A percentile compares a stretch with the other conserved stretches of the same genome.
Evolutionary conservation across 1,140 invertebrate species (phyloP).

Genomic region (Trichoplusia ni): DNA sequence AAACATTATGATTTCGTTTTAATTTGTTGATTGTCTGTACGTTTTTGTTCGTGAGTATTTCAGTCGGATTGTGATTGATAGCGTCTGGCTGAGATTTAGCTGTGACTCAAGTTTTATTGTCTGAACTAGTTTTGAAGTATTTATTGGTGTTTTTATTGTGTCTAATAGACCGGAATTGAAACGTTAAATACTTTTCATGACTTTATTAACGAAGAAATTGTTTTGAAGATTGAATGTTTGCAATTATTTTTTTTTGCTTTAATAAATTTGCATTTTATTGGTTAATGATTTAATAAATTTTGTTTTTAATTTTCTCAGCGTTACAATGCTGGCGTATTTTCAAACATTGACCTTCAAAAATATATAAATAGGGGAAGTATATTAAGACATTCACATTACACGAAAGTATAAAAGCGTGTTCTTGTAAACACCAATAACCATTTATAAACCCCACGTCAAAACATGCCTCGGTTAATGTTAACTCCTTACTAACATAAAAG

Average conservation of each 20-base stretch:
- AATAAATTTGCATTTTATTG: background rate
- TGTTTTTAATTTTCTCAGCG: background rate
- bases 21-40: slow-evolving; percentile 53
- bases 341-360: slow-evolving; percentile 6
- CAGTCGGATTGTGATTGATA: slow-evolving; percentile 6
- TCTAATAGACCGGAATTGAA: too few relatives aligned
- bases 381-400: slow-evolving; percentile 11
- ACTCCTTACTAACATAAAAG: slow-evolving; percentile 54
- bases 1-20: slow-evolving; percentile 69
- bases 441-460: slow-evolving; percentile 72
- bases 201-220: background rate
- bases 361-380: slow-evolving; percentile 1
- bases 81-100: background rate
- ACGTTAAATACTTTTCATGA: background rate
- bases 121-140: background rate
- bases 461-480: slow-evolving; percentile 49
- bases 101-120: background rate
- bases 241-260: too few relatives aligned
- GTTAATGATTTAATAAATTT: background rate
- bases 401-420: slow-evolving; percentile 51
- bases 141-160: background rate
- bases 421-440: slow-evolving; percentile 64
- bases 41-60: slow-evolving; percentile 9
- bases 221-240: background rate
- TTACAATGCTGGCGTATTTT: too few relatives aligned